Percentiles rank a stretch among this genome's conserved stretches.
Conservation (phyloP, 2,797 vertebrate genomes). For the Brotula barbata region DNA sequence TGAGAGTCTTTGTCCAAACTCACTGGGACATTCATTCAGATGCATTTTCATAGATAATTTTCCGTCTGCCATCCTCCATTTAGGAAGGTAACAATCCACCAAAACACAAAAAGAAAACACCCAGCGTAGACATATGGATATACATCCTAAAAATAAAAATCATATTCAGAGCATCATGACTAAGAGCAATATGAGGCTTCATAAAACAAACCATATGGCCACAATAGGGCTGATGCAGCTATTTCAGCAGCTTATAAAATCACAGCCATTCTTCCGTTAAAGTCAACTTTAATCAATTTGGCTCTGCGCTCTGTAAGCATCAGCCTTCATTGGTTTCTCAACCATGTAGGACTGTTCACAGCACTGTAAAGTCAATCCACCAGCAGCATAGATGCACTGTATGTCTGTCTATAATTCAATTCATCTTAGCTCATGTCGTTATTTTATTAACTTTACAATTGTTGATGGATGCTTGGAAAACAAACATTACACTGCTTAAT, state of each 20-base stretch:
- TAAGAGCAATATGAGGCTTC: constrained; percentile 13
- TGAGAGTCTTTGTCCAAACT: constrained; percentile 27
- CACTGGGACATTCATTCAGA: constrained; percentile 20
- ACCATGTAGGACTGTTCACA: constrained; percentile 7
- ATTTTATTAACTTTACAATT: not conserved
- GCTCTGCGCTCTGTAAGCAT: constrained; percentile 8
- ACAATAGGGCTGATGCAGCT: constrained; percentile 35
- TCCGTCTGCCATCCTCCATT: constrained; percentile 4
- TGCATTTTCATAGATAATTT: constrained; percentile 8
- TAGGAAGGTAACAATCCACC: not conserved
- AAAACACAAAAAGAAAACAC: not conserved
- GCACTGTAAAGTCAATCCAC: not conserved
- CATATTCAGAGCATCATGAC: constrained; percentile 1
- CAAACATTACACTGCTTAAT: not conserved
- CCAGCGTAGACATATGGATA: constrained; percentile 2
- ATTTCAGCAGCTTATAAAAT: constrained; percentile 39
- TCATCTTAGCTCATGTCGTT: not conserved
- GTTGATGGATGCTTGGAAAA: not conserved
- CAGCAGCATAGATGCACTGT: not conserved
- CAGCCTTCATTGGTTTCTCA: constrained; percentile 18
- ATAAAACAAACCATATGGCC: constrained; percentile 41
- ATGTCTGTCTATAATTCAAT: no score
- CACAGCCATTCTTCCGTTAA: constrained; percentile 33
- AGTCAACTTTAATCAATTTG: constrained; percentile 45
- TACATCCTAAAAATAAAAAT: constrained; percentile 2